phyloP scores from a whole-genome alignment of 2,113 vertebrate species.

The Anseranas semipalmata region DNA sequence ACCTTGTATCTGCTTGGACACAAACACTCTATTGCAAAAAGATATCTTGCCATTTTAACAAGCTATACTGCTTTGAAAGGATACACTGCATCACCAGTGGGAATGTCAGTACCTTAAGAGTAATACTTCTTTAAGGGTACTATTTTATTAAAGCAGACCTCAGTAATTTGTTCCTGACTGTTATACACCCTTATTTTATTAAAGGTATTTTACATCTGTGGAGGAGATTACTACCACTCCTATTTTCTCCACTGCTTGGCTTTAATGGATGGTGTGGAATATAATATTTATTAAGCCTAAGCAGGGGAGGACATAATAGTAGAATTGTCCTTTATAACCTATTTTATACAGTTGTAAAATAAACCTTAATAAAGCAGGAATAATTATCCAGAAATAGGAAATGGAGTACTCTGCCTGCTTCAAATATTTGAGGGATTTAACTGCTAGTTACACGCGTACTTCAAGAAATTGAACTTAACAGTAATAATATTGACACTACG shows the following conservation, averaged over 20 bases:
- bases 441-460: not conserved
- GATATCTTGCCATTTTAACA: constrained; percentile 63
- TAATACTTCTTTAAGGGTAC: constrained; percentile 69
- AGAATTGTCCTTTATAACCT: constrained; percentile 66
- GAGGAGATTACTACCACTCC: constrained; percentile 58
- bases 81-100: constrained; percentile 27
- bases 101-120: constrained; percentile 57
- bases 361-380: constrained; percentile 73
- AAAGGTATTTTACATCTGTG: constrained; percentile 70
- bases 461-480: constrained; percentile 9
- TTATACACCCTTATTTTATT: constrained; percentile 73
- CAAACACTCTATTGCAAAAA: constrained; percentile 72
- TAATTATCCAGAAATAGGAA: constrained; percentile 57
- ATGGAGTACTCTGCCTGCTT: not conserved
- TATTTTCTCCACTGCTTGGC: constrained; percentile 65
- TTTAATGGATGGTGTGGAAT: constrained; percentile 62
- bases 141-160: constrained; percentile 73
- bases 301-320: constrained; percentile 55
- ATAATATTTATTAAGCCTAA: constrained; percentile 72
- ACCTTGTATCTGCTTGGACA: constrained; percentile 68
- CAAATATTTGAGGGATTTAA: constrained; percentile 46
- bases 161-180: constrained; percentile 72
- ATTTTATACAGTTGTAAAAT: constrained; percentile 72
- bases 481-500: not conserved
- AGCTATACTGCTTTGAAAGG: constrained; percentile 61